A percentile compares a stretch with the other conserved stretches of the same genome.
phyloP scores from a whole-genome alignment of 2,797 vertebrate genomes.

The Gadopsis bispinosus region DNA sequence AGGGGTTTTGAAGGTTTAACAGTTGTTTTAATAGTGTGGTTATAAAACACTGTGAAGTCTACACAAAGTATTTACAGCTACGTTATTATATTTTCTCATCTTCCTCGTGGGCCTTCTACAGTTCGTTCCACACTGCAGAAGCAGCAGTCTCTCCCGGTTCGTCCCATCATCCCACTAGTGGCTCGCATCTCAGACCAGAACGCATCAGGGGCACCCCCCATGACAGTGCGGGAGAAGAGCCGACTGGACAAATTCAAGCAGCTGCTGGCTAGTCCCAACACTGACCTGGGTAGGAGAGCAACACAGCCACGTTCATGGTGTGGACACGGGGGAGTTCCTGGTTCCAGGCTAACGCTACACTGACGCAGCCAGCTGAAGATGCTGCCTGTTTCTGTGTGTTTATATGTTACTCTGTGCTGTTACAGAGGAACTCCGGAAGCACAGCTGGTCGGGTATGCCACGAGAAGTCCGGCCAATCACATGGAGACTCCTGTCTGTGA shows the following conservation, averaged over 20 bases:
- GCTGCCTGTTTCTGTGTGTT: neutral
- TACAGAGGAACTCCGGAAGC: slow-evolving; percentile 95
- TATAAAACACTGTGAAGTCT: neutral
- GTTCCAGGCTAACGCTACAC: neutral
- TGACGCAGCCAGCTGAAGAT: neutral
- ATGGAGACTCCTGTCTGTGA: slow-evolving; percentile 97
- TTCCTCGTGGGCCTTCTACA: slow-evolving; percentile 45
- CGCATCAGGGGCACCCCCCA: slow-evolving; percentile 94
- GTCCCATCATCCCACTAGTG: slow-evolving; percentile 94
- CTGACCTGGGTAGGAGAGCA: slow-evolving; percentile 91
- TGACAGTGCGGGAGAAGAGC: slow-evolving; percentile 95
- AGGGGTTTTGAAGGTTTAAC: neutral
- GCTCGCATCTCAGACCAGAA: slow-evolving; percentile 99
- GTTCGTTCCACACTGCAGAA: slow-evolving; percentile 90
- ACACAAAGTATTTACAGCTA: neutral
- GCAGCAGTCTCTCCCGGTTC: slow-evolving; percentile 93
- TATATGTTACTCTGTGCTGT: slow-evolving; percentile 7
- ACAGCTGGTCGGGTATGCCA: slow-evolving; percentile 98
- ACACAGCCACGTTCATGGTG: neutral
- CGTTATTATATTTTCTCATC: neutral
- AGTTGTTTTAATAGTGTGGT: neutral
- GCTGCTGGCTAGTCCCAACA: slow-evolving; percentile 93
- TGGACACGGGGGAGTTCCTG: neutral
- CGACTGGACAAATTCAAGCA: slow-evolving; percentile 96
- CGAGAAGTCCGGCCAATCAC: slow-evolving; percentile 95